Evolutionary conservation across 2,113 vertebrate species (phyloP).

Genomic region (Corythoichthys haematopterus): DNA sequence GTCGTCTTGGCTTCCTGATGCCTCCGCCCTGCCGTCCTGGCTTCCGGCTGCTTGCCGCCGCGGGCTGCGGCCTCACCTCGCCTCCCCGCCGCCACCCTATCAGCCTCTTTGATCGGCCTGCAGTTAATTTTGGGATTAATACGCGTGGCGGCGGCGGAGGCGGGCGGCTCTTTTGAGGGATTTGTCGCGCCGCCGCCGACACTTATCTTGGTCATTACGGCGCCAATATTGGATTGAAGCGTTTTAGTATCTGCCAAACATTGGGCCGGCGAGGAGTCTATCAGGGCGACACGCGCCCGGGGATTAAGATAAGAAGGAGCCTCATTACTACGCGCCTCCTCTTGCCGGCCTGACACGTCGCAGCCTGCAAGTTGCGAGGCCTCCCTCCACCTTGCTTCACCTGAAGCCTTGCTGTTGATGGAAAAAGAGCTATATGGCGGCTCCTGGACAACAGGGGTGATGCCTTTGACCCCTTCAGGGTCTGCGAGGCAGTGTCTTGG

Average conservation of each 20-base stretch:
- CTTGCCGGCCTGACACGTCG: conserved; percentile 51
- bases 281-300: conserved; percentile 69
- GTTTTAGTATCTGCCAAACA: conserved; percentile 73
- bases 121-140: conserved; percentile 79
- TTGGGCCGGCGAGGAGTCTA: conserved; percentile 65
- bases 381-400: conserved; percentile 24
- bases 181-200: conserved; percentile 75
- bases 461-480: neutral
- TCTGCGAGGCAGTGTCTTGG: neutral
- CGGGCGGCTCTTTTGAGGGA: conserved; percentile 75
- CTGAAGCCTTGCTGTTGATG: conserved; percentile 9
- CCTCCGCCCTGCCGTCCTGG: conserved; percentile 46
- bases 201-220: conserved; percentile 80
- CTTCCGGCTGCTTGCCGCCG: conserved; percentile 61
- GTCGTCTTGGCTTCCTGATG: conserved; percentile 54
- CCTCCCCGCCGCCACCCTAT: conserved; percentile 63
- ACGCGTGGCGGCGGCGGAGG: conserved; percentile 59
- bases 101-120: conserved; percentile 68
- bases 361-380: conserved; percentile 47
- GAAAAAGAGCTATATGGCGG: conserved; percentile 11
- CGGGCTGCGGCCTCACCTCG: conserved; percentile 50
- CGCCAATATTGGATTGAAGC: conserved; percentile 75
- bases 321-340: conserved; percentile 67
- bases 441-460: neutral
- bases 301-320: conserved; percentile 78